Evolutionary conservation across 2,113 vertebrate species (phyloP).

Genomic region (Lepisosteus oculatus): DNA sequence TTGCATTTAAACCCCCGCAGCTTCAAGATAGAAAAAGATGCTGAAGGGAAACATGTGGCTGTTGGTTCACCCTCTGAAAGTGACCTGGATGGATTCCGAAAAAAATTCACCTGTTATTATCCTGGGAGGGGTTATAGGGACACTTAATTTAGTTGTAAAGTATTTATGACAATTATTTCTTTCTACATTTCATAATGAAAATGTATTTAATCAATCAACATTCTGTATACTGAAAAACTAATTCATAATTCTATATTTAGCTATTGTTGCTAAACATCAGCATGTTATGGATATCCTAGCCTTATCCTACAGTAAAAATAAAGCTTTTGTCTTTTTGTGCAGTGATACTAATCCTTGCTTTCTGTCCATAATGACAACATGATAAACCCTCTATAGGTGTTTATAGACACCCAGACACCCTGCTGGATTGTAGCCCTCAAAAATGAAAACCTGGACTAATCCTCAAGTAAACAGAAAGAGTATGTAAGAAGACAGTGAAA

Average conservation of each 20-base stretch:
- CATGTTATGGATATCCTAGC: background rate
- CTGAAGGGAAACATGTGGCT: conserved; percentile 37
- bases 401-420: too few relatives aligned
- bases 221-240: background rate
- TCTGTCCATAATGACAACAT: too few relatives aligned
- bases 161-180: conserved; percentile 14
- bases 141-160: conserved; percentile 36
- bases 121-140: conserved; percentile 32
- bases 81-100: conserved; percentile 41
- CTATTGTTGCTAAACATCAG: background rate
- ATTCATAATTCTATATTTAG: background rate
- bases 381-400: too few relatives aligned
- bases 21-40: conserved; percentile 42
- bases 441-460: too few relatives aligned
- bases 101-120: conserved; percentile 63
- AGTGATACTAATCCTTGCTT: too few relatives aligned
- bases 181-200: background rate
- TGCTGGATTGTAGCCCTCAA: too few relatives aligned
- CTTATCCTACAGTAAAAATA: background rate
- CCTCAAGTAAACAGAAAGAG: too few relatives aligned
- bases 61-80: conserved; percentile 37
- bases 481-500: too few relatives aligned
- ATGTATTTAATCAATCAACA: too few relatives aligned
- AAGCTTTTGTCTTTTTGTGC: too few relatives aligned
- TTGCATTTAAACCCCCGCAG: conserved; percentile 67